Conservation (phyloP, 2,113 vertebrate species). For the Oncorhynchus keta region DNA sequence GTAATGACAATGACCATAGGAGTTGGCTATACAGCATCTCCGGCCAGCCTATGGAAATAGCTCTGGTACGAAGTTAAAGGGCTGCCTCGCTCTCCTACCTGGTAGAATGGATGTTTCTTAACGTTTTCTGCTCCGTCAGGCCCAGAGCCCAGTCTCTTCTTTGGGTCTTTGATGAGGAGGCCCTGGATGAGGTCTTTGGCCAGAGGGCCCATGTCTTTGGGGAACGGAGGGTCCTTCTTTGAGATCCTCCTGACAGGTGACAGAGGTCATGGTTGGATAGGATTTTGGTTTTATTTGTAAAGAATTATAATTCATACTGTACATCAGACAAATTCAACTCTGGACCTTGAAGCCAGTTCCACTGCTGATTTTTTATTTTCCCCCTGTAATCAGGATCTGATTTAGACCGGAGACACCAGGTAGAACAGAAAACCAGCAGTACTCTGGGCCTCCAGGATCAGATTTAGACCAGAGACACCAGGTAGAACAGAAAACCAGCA, state of each 20-base stretch:
- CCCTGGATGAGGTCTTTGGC: conserved; percentile 92
- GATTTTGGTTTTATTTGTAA: background rate
- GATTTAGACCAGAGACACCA: no score
- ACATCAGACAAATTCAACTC: no score
- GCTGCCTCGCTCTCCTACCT: conserved; percentile 71
- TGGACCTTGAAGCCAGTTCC: no score
- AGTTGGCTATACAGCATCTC: no score
- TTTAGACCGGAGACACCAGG: no score
- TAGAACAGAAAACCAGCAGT: no score
- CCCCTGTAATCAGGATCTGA: no score
- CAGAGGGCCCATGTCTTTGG: conserved; percentile 86
- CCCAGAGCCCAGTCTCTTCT: conserved; percentile 91
- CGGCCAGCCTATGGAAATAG: no score
- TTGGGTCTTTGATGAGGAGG: conserved; percentile 91
- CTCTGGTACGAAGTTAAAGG: background rate
- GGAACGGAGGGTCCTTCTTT: conserved; percentile 95
- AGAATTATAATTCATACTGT: no score
- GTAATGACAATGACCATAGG: no score
- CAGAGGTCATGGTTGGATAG: conserved; percentile 18
- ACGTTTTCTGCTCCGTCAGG: conserved; percentile 85
- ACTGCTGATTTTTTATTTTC: background rate
- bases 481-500: no score
- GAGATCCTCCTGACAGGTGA: conserved; percentile 84
- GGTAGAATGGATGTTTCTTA: conserved; percentile 93
- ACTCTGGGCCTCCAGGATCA: no score